These are phyloP conservation scores for Corydoras maculifer DNA, from an alignment of 2,113 vertebrate genomes.

Conservation along the genomic window DNA sequence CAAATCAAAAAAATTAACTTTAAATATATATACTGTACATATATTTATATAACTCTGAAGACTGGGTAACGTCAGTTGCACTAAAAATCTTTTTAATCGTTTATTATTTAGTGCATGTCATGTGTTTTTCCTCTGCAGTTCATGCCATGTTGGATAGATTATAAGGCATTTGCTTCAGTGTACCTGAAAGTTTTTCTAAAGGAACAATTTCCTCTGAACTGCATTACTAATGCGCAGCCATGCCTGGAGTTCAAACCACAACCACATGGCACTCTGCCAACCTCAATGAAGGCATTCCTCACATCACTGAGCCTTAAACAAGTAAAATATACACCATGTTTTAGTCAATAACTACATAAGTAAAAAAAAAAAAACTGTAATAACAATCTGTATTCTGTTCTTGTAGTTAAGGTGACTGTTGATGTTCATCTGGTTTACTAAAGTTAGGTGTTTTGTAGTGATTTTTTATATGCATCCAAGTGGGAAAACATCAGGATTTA, in stretches of 20 bases:
- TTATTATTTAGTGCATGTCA: too few relatives aligned
- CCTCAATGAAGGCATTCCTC: slow-evolving; percentile 51
- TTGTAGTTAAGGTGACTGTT: too few relatives aligned
- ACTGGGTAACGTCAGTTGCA: too few relatives aligned
- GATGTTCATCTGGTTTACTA: too few relatives aligned
- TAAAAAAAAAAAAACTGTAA: background rate
- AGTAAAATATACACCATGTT: background rate
- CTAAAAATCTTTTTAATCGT: background rate
- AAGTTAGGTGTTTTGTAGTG: too few relatives aligned
- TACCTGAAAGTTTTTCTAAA: slow-evolving; percentile 62
- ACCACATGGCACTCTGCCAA: slow-evolving; percentile 61
- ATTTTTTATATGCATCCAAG: too few relatives aligned
- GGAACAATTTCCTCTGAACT: slow-evolving; percentile 64
- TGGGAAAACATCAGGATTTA: background rate
- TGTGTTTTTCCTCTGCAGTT: too few relatives aligned
- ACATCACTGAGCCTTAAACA: slow-evolving; percentile 42
- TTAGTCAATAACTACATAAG: background rate
- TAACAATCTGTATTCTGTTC: too few relatives aligned
- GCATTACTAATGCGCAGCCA: slow-evolving; percentile 59
- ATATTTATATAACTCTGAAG: too few relatives aligned
- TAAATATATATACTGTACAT: too few relatives aligned
- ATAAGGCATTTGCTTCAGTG: slow-evolving; percentile 12
- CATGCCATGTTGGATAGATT: background rate
- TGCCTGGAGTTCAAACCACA: slow-evolving; percentile 63
- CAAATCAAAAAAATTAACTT: too few relatives aligned